Evolutionary conservation across 2,797 vertebrate genomes (phyloP).

Genomic region (Cephalopachus bancanus): DNA sequence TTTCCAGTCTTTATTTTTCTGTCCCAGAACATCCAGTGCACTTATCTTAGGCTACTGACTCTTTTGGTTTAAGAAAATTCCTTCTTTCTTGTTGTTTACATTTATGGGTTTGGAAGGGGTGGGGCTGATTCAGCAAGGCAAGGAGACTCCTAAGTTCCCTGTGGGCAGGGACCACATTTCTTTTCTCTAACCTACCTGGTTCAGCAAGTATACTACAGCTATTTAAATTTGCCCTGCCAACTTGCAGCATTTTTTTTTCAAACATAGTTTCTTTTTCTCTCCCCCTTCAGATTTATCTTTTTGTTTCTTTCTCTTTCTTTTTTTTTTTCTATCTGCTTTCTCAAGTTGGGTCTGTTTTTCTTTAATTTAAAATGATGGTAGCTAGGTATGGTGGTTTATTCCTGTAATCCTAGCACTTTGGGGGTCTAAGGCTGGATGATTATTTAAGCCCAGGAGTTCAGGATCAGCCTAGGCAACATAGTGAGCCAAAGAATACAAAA

Average conservation of each 20-base stretch:
- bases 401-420: not conserved
- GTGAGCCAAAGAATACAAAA: not conserved
- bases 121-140: not conserved
- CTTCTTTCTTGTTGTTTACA: not conserved
- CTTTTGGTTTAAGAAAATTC: slow-evolving; percentile 21
- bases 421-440: not conserved
- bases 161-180: not conserved
- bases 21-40: not conserved
- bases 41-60: not conserved
- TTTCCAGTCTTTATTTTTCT: slow-evolving; percentile 51
- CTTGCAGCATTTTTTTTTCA: not conserved
- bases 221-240: slow-evolving; percentile 22
- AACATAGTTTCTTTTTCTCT: not conserved
- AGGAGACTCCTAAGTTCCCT: not conserved
- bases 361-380: slow-evolving; percentile 51
- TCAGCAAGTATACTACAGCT: not conserved
- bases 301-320: not conserved
- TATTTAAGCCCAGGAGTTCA: not conserved
- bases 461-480: not conserved
- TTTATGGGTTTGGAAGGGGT: slow-evolving; percentile 38
- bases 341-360: not conserved
- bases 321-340: not conserved
- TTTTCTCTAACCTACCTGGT: not conserved
- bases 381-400: not conserved
- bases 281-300: not conserved